These are phyloP conservation scores for Epistrophe grossulariae DNA, from an alignment of 2,888 invertebrate species.

Conservation along the genomic window DNA sequence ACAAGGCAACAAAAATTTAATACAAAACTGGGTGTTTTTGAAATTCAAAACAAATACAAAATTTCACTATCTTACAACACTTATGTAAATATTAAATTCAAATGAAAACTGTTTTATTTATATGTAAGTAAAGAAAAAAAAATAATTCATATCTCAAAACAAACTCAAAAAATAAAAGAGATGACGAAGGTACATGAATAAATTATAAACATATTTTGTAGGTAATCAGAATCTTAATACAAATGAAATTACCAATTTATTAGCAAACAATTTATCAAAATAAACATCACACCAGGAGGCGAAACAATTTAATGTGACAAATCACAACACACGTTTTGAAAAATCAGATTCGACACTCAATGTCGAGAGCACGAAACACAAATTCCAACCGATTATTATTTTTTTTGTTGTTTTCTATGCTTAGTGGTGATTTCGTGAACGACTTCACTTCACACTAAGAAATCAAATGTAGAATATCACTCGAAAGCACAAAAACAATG, in stretches of 20 bases:
- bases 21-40: background rate
- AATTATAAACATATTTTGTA: background rate
- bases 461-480: conserved; percentile 33
- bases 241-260: conserved; percentile 34
- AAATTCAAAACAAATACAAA: background rate
- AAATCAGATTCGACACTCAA: conserved; percentile 18
- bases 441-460: background rate
- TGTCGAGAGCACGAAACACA: conserved; percentile 24
- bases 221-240: background rate
- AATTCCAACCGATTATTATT: background rate
- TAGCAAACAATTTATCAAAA: conserved; percentile 33
- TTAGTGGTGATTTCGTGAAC: background rate
- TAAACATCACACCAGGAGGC: conserved; percentile 17
- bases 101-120: background rate
- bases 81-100: background rate
- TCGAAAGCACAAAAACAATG: conserved; percentile 26
- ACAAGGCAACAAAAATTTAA: background rate
- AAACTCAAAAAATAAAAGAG: background rate
- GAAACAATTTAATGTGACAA: background rate
- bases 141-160: conserved; percentile 6
- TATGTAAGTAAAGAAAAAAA: background rate
- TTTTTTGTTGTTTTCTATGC: background rate
- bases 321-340: conserved; percentile 32
- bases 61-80: background rate
- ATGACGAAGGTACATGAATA: background rate